Conservation (phyloP, 2,113 vertebrate species). For the Passer domesticus region DNA sequence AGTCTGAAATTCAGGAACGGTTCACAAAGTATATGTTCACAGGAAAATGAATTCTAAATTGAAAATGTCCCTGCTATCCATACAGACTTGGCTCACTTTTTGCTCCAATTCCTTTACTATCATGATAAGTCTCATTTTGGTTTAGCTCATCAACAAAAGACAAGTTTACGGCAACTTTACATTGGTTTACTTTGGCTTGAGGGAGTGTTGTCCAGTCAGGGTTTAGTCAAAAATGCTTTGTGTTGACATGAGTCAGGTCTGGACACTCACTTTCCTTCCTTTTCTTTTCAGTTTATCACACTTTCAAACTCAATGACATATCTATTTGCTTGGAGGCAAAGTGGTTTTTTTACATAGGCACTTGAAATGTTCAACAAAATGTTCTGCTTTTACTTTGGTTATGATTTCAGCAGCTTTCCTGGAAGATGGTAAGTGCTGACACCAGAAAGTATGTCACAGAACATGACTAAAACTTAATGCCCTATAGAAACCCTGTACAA, state of each 20-base stretch:
- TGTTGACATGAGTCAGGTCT: constrained; percentile 45
- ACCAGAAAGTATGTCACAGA: neutral
- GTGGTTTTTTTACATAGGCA: neutral
- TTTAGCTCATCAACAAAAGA: constrained; percentile 38
- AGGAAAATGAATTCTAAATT: constrained; percentile 25
- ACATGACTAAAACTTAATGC: neutral
- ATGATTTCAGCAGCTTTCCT: neutral
- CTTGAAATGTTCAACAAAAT: constrained; percentile 9
- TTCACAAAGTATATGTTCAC: neutral
- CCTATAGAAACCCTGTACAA: neutral
- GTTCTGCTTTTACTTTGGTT: constrained; percentile 16
- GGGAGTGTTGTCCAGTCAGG: constrained; percentile 22
- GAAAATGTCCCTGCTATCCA: neutral
- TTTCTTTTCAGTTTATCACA: constrained; percentile 38
- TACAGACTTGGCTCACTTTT: constrained; percentile 19
- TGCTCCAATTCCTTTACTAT: neutral
- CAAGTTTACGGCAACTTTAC: constrained; percentile 21
- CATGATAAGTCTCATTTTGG: neutral
- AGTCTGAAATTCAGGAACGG: constrained; percentile 30
- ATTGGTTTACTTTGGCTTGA: constrained; percentile 57
- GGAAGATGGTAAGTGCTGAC: neutral
- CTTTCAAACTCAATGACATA: constrained; percentile 26
- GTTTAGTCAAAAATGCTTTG: constrained; percentile 35
- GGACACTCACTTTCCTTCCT: constrained; percentile 1
- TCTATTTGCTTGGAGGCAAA: neutral